phyloP scores from a whole-genome alignment of 2,113 vertebrate genomes.

The Girardinichthys multiradiatus region DNA sequence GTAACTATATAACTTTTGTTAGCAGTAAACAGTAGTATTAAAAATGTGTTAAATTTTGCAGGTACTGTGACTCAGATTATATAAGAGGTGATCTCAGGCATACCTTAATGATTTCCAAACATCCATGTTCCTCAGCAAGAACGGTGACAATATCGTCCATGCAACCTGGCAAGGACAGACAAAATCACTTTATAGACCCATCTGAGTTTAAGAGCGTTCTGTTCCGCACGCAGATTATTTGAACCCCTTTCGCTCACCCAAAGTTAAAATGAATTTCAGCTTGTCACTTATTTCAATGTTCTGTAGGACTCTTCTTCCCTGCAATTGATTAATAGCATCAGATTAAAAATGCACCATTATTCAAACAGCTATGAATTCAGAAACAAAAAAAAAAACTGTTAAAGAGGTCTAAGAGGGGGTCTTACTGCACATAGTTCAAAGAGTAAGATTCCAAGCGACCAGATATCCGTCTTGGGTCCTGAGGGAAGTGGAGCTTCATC shows the following conservation, averaged over 20 bases:
- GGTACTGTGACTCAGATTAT: not conserved
- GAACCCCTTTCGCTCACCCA: constrained; percentile 82
- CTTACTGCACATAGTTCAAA: constrained; percentile 96
- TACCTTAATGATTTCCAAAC: constrained; percentile 91
- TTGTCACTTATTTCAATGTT: constrained; percentile 92
- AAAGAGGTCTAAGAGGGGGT: constrained; percentile 26
- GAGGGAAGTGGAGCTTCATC: constrained; percentile 86
- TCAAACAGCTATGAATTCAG: not conserved
- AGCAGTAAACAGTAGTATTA: not conserved
- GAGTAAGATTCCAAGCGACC: constrained; percentile 94
- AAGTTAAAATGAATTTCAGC: constrained; percentile 90
- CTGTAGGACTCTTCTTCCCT: constrained; percentile 93
- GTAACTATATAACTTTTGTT: not conserved
- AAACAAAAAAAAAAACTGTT: not conserved
- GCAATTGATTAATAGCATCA: constrained; percentile 33
- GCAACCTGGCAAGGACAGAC: constrained; percentile 81
- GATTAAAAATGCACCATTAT: not conserved
- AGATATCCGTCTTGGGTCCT: constrained; percentile 93
- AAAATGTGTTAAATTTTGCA: not conserved
- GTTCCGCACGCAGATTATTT: not conserved
- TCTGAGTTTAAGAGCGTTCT: not conserved
- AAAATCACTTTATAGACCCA: constrained; percentile 2
- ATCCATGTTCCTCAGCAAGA: constrained; percentile 95
- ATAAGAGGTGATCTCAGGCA: constrained; percentile 10
- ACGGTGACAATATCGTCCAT: constrained; percentile 94